A percentile compares a stretch with the other conserved stretches of the same genome.
Evolutionary conservation across 2,888 invertebrate species (phyloP).

Genomic region (Morpho helenor): DNA sequence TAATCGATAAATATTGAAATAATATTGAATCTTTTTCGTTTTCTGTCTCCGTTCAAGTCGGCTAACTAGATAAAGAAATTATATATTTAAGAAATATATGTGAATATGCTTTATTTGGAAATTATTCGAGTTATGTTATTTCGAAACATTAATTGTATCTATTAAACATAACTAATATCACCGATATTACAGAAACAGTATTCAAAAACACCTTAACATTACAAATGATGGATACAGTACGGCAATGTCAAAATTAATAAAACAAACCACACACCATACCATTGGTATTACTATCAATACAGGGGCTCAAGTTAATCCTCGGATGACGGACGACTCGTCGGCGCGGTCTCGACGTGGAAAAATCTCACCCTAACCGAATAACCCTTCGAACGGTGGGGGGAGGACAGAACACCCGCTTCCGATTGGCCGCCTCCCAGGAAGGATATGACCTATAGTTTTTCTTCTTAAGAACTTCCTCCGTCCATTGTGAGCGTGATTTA

Average conservation of each 20-base stretch:
- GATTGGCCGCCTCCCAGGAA: conserved; percentile 76
- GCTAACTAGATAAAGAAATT: too few relatives aligned
- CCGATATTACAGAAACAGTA: too few relatives aligned
- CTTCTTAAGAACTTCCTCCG: conserved; percentile 78
- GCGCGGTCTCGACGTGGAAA: conserved; percentile 43
- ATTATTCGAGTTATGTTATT: too few relatives aligned
- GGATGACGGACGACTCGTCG: conserved; percentile 46
- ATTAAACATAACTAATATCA: too few relatives aligned
- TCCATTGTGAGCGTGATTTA: conserved; percentile 77
- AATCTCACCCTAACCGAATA: conserved; percentile 56
- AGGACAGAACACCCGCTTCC: conserved; percentile 51
- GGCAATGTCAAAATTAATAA: conserved; percentile 43
- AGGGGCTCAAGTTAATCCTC: conserved; percentile 49
- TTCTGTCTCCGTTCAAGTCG: too few relatives aligned
- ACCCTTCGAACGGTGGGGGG: conserved; percentile 46
- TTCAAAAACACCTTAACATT: too few relatives aligned
- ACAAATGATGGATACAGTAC: too few relatives aligned
- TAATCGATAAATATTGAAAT: too few relatives aligned
- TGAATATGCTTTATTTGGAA: too few relatives aligned
- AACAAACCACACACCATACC: conserved; percentile 39
- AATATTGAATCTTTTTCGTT: too few relatives aligned
- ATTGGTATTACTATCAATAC: conserved; percentile 41
- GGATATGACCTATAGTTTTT: conserved; percentile 80
- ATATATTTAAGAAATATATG: too few relatives aligned
- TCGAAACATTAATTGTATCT: too few relatives aligned